phyloP scores from a whole-genome alignment of 2,888 invertebrate genomes.

The Lochmaea crataegi region DNA sequence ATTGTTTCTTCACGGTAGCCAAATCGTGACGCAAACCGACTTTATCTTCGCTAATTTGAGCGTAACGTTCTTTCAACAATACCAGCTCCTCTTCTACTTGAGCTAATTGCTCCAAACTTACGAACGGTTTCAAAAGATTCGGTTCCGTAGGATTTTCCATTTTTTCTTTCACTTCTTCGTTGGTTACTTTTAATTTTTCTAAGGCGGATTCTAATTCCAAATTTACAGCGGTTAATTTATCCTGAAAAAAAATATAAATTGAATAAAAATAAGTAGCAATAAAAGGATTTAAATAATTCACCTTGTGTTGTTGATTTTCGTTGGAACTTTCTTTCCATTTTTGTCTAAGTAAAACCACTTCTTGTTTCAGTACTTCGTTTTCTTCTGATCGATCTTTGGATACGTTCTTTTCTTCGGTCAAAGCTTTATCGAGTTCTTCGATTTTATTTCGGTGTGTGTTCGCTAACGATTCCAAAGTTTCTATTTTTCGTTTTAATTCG shows the following conservation, averaged over 20 bases:
- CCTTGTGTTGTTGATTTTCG: constrained; percentile 67
- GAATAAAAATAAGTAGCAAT: background rate
- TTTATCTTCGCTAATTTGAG: constrained; percentile 73
- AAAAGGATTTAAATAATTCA: constrained; percentile 48
- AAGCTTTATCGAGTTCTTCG: constrained; percentile 52
- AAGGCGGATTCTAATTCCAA: constrained; percentile 12
- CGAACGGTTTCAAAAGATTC: constrained; percentile 52
- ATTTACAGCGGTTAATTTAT: constrained; percentile 16
- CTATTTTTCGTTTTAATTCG: constrained; percentile 60
- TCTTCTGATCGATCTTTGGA: constrained; percentile 53
- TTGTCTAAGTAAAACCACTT: constrained; percentile 62
- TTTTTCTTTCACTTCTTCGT: constrained; percentile 58
- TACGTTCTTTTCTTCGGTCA: constrained; percentile 56
- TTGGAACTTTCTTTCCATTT: constrained; percentile 66
- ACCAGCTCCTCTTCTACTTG: constrained; percentile 80
- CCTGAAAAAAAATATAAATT: constrained; percentile 16
- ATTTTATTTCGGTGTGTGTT: constrained; percentile 57
- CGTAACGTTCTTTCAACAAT: constrained; percentile 79
- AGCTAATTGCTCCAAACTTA: constrained; percentile 68
- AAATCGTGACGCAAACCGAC: constrained; percentile 72
- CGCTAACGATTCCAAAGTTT: constrained; percentile 57
- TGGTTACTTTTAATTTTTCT: constrained; percentile 52
- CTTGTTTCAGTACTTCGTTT: constrained; percentile 56
- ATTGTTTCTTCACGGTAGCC: constrained; percentile 70
- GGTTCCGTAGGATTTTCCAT: constrained; percentile 53